Evolutionary conservation across 2,888 invertebrate species (phyloP), one percentile per base, ranked within the genome.

Genomic region (Archips xylosteana): DNA sequence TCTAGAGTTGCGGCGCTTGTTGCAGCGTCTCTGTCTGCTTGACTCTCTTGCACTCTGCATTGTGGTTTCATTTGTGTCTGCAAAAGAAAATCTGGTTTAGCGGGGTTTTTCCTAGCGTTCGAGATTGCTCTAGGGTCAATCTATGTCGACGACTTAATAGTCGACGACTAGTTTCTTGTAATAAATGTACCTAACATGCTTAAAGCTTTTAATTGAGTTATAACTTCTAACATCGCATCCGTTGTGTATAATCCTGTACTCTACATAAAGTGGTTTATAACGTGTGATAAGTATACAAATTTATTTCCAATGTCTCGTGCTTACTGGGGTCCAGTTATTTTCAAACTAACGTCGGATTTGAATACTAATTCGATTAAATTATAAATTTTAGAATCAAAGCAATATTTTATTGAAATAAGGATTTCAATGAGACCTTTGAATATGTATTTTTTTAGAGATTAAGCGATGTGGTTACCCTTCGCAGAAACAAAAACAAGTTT

Each of bases 21-120:
- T 94, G 81, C 87, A 89, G 74, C 94, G 85, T 81, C 93, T 94
- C 82, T 91, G 93, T 76, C 94, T 86, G 81, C 90, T 90, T 66
- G 93, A 90, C 78, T 95, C 95, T 83, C 93, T 87, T 77, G 92
- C 79, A 71, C 89, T 85, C 87, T 94, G 95, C 95, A 95, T 95
- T 81, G 86, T 90, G 79, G 85, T 82, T 82, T 82, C 91, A 91
- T 92, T 90, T 82, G 89, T 84, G 82, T 84, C 94, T 94, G 90
- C 9, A 88, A 90, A 83, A 82, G 83, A 72, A 79, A 80, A 70
- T 75, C 66, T 0, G 32, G n/a, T 23, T 42, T 13, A 60, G n/a
- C 15, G 62, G 45, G 32, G 63, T 72, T 60, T 64, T 57, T n/a
- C 12, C 32, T 32, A 57, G 32, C 57, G 4, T 32, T 32, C 49